A percentile compares a stretch with the other conserved stretches of the same genome.
Evolutionary conservation across 2,797 vertebrate species (phyloP).

Genomic region (Fistularia tabacaria): DNA sequence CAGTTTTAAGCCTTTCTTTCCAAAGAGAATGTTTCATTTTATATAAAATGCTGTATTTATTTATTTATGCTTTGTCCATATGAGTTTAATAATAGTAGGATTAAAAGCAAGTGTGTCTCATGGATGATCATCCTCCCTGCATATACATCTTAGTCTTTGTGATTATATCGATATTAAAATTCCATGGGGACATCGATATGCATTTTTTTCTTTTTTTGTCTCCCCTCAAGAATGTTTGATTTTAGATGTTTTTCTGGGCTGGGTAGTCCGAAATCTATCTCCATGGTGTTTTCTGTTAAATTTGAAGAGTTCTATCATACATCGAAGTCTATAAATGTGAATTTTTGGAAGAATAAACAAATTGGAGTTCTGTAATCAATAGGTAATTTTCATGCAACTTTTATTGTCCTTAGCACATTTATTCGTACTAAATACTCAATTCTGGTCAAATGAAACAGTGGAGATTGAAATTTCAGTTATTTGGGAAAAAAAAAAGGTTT

Average conservation of each 20-base stretch:
- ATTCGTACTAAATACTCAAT: background rate
- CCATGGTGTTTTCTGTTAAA: no score
- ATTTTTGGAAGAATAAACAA: background rate
- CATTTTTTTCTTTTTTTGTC: no score
- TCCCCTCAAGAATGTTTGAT: no score
- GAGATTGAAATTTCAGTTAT: background rate
- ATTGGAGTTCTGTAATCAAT: slow-evolving; percentile 1
- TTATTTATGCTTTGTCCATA: slow-evolving; percentile 45
- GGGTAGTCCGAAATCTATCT: no score
- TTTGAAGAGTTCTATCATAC: background rate
- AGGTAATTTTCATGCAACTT: background rate
- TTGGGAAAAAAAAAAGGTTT: slow-evolving; percentile 17
- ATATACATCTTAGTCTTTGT: background rate
- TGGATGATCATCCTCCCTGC: slow-evolving; percentile 24
- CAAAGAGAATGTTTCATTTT: slow-evolving; percentile 64
- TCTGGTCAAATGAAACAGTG: no score
- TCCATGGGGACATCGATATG: background rate
- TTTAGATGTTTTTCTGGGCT: no score
- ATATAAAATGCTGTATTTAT: slow-evolving; percentile 56
- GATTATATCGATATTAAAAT: no score
- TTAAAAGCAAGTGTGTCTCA: slow-evolving; percentile 26
- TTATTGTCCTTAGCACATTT: slow-evolving; percentile 4
- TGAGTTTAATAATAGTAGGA: slow-evolving; percentile 20
- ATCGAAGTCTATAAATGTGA: background rate
- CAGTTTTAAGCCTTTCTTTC: slow-evolving; percentile 56